Percentiles rank a stretch among this genome's conserved stretches.
These are phyloP conservation scores for Pocillopora meandrina DNA, from an alignment of 92 coral and sea anemone species.

Conservation along the genomic window DNA sequence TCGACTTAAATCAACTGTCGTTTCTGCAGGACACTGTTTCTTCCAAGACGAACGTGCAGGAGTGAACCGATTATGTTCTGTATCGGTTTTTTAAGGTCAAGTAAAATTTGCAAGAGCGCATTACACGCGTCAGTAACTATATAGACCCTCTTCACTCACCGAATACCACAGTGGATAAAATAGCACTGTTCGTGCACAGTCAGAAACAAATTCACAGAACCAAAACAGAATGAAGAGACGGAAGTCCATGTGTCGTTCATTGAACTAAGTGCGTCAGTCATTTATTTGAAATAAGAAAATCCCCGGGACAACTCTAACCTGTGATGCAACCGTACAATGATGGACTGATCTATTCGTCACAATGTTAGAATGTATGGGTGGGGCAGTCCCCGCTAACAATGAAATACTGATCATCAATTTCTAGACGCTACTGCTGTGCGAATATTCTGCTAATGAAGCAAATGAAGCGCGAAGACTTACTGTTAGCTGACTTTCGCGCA, in stretches of 20 bases:
- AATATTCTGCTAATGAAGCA: conserved; percentile 6
- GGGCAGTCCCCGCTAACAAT: conserved; percentile 41
- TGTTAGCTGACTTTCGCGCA: not conserved
- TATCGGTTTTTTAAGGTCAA: not conserved
- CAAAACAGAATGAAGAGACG: not conserved
- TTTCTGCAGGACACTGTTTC: conserved; percentile 11
- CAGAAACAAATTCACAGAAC: not conserved
- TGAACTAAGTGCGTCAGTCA: conserved; percentile 10
- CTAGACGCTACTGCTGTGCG: conserved; percentile 3
- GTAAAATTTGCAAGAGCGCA: not conserved
- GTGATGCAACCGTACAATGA: not conserved
- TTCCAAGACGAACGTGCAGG: conserved; percentile 11
- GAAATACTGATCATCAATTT: not conserved
- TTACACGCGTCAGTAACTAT: too few species aligned
- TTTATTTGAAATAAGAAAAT: conserved; percentile 9
- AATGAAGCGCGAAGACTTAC: conserved; percentile 6
- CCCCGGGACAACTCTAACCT: not conserved
- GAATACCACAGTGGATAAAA: not conserved
- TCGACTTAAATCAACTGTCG: conserved; percentile 24
- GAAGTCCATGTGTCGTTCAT: conserved; percentile 32
- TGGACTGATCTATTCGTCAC: not conserved
- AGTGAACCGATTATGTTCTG: not conserved
- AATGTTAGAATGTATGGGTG: conserved; percentile 14
- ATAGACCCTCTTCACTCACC: conserved; percentile 21
- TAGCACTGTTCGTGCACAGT: not conserved